phyloP scores from a whole-genome alignment of 2,888 invertebrate genomes.

The Epiblema foenella region DNA sequence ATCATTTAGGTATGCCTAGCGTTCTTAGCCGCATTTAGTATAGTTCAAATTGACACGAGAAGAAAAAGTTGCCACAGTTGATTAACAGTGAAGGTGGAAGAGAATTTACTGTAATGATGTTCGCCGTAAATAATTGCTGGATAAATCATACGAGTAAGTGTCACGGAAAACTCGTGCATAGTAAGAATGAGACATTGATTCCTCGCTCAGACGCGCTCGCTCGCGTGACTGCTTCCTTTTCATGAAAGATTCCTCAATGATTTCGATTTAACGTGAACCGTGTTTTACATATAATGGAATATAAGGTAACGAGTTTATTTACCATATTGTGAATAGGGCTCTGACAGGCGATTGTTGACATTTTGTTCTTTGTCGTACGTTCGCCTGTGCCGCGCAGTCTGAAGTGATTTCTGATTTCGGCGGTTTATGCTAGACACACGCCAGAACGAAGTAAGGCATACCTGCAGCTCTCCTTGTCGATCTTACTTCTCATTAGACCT shows the following conservation, averaged over 20 bases:
- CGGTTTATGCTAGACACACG: background rate
- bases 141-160: slow-evolving; percentile 19
- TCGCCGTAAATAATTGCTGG: slow-evolving; percentile 7
- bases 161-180: slow-evolving; percentile 17
- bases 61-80: background rate
- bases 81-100: background rate
- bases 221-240: slow-evolving; percentile 61
- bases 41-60: no score
- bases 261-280: slow-evolving; percentile 46
- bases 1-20: no score
- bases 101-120: background rate
- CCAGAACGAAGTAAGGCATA: background rate
- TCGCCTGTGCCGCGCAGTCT: background rate
- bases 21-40: no score
- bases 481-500: background rate
- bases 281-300: slow-evolving; percentile 27
- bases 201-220: slow-evolving; percentile 49
- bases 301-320: slow-evolving; percentile 14
- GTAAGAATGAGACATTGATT: slow-evolving; percentile 45
- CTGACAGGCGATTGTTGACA: background rate
- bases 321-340: background rate
- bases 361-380: background rate
- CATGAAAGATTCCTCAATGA: slow-evolving; percentile 48
- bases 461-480: background rate
- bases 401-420: background rate